Base-by-base conservation (phyloP, 2,113 vertebrate genomes). In the Chauna torquata region DNA sequence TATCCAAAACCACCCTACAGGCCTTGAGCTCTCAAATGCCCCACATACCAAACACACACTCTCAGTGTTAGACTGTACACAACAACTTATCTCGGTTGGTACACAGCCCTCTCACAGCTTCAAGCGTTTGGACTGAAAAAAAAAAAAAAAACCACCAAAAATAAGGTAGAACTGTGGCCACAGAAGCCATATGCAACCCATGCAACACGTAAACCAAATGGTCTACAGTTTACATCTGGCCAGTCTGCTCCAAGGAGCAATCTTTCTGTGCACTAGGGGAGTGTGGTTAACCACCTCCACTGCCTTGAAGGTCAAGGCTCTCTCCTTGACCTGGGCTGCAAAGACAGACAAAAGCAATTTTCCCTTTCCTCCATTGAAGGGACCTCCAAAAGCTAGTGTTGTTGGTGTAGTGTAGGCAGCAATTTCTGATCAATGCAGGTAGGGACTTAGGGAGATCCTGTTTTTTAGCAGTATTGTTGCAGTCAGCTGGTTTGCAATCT, bases 401-500 rank as follows among this genome's bases (percentile, higher is more conserved):
- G 13, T 1, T 80, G 45, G 9, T 0, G 0, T 5, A 12, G 25
- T 3, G 8, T 0, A 28, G 38, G 20, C 23, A 75, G 22, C 24
- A 71, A 17, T 34, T 34, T 10, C 38, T 62, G 57, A 76, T 69
- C 57, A 82, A 52, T 1, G 2, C 38, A 45, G 24, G 23, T 1
- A 64, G 32, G 15, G 49, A 77, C 10, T 40, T 13, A 17, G 36
- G 44, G 55, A 88, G 16, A 76, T 23, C 8, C 30, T 55, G 42
- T 14, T 2, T 36, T 90, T 90, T 69, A 68, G 22, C 40, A 40
- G 23, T 8, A 34, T 7, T 79, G 22, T 14, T 84, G 34, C 15
- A 75, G 38, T 64, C 62, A 76, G 3, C 14, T 45, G 62, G 25
- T 5, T 72, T 84, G 30, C 47, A 50, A 5, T 40, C 47, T 69